Evolutionary conservation across 2,113 vertebrate species (phyloP).

Genomic region (Anolis sagrei): DNA sequence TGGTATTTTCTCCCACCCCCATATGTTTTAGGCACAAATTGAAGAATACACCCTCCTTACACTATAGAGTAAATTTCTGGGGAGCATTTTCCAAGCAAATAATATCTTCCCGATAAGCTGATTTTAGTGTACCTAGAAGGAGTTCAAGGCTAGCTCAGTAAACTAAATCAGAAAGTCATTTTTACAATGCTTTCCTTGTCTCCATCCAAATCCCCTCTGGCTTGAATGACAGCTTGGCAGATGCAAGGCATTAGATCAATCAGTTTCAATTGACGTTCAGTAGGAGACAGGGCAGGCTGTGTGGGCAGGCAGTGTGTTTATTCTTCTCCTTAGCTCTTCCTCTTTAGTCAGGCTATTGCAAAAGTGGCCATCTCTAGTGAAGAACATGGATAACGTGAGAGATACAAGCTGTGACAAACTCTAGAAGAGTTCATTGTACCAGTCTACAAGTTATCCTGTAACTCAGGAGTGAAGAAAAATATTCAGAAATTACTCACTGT

Average conservation of each 20-base stretch:
- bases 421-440: background rate
- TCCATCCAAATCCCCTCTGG: conserved; percentile 78
- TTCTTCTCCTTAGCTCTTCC: conserved; percentile 29
- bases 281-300: conserved; percentile 63
- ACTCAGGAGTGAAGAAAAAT: background rate
- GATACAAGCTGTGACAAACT: background rate
- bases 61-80: conserved; percentile 50
- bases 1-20: conserved; percentile 68
- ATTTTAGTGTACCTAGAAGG: conserved; percentile 55
- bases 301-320: conserved; percentile 51
- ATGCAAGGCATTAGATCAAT: conserved; percentile 85
- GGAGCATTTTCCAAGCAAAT: conserved; percentile 49
- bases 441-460: background rate
- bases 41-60: conserved; percentile 51
- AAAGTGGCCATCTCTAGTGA: conserved; percentile 17
- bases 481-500: no score
- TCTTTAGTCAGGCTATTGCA: conserved; percentile 22
- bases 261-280: conserved; percentile 78
- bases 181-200: conserved; percentile 70
- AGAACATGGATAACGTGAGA: background rate
- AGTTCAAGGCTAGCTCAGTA: conserved; percentile 72
- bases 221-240: conserved; percentile 84
- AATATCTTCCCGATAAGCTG: conserved; percentile 56
- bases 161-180: conserved; percentile 66
- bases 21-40: conserved; percentile 71